Conservation (phyloP, 2,113 vertebrate species). For the Vidua chalybeata region DNA sequence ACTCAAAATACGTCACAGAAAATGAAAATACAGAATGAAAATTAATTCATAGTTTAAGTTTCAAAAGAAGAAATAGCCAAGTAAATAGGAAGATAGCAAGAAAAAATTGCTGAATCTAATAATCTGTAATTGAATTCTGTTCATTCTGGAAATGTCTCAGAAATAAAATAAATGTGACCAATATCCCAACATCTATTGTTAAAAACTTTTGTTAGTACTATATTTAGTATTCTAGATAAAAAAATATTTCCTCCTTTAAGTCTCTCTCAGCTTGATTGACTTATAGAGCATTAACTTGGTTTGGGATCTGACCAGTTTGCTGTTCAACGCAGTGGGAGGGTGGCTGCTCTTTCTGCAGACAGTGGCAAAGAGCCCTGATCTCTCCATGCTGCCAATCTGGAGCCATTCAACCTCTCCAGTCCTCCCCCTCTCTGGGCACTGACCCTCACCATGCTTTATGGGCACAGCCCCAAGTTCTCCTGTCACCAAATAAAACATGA, state of each 20-base stretch:
- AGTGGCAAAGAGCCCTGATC: neutral
- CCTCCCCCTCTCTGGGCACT: fast-evolving
- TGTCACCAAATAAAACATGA: neutral
- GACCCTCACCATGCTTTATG: neutral
- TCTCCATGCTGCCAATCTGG: neutral
- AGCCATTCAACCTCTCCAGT: neutral
- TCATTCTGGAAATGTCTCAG: neutral
- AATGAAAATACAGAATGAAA: neutral
- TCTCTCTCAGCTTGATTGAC: neutral
- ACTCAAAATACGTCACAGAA: neutral
- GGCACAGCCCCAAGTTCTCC: neutral
- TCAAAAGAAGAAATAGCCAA: neutral
- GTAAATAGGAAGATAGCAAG: neutral
- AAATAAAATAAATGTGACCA: neutral
- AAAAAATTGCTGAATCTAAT: neutral
- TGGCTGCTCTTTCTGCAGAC: neutral
- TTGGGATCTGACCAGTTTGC: neutral
- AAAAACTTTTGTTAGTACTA: neutral
- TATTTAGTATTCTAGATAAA: neutral
- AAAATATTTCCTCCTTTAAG: neutral
- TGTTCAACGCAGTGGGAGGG: neutral
- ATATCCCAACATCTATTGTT: neutral
- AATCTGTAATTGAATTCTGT: neutral
- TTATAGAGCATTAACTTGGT: neutral
- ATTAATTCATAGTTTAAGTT: neutral